Base-by-base conservation (phyloP, 2,797 vertebrate genomes). In the Arnoldichthys spilopterus region DNA sequence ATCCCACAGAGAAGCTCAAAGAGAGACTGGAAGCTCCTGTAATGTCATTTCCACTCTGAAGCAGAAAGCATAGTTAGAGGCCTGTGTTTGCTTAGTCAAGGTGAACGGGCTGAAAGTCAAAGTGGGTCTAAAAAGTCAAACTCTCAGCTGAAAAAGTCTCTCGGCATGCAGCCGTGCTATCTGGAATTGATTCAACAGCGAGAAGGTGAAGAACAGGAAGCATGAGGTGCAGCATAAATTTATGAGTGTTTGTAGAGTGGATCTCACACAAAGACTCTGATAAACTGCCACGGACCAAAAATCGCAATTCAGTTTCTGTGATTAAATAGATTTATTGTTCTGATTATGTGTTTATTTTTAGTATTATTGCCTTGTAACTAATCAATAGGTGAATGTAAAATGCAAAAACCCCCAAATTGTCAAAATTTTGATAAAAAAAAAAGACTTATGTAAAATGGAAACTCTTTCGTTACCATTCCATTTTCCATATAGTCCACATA, bases 51-150 rank as follows among this genome's bases (percentile, higher is more conserved):
- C 40, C 47, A 80, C 71, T 79, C 56, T 45, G 54, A 77, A 37
- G 70, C 74, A 74, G 74, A 69, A 79, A 77, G 70, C 59, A 58
- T 74, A 40, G 61, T 76, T 78, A 67, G 67, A 82, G 70, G 77
- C 58, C 54, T 58, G 64, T 62, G 77, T 77, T 80, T 77, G 66
- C 77, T 77, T 79, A 62, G 68, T 77, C 77, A 79, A 77, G 80
- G 77, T 79, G 73, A 82, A 61, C 56, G 0, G 34, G 69, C 69
- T 82, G 63, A 84, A 82, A 82, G 83, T 77, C 83, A 71, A 77
- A 26, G 40, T 59, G 63, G 67, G 69, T 76, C 63, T 58, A 61
- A 51, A 74, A 78, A 70, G 63, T 74, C 59, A 13, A 22, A 70
- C 43, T 54, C 6, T 58, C 16, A 77, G 53, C 56, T 62, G 2